phyloP scores from a whole-genome alignment of 2,113 vertebrate genomes.

The mouse (Mus musculus) region DNA sequence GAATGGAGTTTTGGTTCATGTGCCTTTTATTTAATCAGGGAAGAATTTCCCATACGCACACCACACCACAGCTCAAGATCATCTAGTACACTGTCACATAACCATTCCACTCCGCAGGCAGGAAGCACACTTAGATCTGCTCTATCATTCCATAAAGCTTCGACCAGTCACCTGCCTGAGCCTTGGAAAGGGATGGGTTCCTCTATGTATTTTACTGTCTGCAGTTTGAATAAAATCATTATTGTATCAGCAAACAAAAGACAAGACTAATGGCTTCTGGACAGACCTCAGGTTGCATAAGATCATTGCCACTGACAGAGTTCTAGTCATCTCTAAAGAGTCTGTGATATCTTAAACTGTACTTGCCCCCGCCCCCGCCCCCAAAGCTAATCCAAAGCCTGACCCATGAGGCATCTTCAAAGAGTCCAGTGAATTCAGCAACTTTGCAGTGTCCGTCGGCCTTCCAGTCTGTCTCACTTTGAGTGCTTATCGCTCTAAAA shows the following conservation, averaged over 20 bases:
- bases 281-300: neutral
- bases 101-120: neutral
- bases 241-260: neutral
- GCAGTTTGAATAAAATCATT: neutral
- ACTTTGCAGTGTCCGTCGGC: conserved; percentile 30
- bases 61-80: neutral
- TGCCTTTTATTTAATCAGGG: neutral
- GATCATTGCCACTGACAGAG: neutral
- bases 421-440: conserved; percentile 53
- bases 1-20: neutral
- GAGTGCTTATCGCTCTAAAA: conserved; percentile 63
- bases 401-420: neutral
- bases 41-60: neutral
- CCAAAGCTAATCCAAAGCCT: conserved; percentile 9
- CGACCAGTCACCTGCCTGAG: neutral
- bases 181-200: neutral
- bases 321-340: neutral
- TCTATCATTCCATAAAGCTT: neutral
- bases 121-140: neutral
- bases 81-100: neutral
- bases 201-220: neutral
- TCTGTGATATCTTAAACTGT: neutral
- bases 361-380: neutral
- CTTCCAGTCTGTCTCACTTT: conserved; percentile 58
- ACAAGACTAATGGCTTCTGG: neutral